phyloP scores from a whole-genome alignment of 2,888 invertebrate genomes.

The Temnothorax ravouxi region DNA sequence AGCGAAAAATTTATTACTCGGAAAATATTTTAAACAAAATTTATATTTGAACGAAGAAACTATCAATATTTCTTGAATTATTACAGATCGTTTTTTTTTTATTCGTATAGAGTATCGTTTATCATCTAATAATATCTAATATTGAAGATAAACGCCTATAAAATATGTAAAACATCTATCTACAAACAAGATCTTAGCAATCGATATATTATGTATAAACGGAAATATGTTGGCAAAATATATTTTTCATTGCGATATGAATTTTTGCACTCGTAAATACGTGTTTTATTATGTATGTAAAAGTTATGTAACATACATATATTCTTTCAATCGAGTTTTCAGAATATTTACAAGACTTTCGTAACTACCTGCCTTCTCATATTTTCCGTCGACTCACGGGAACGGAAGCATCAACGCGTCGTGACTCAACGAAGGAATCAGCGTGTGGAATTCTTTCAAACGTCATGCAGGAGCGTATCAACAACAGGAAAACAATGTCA shows the following conservation, averaged over 20 bases:
- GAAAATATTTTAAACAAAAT: conserved; percentile 3
- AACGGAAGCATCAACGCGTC: conserved; percentile 42
- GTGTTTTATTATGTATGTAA: conserved; percentile 7
- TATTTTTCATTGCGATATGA: conserved; percentile 15
- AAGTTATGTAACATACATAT: background rate
- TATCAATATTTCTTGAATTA: background rate
- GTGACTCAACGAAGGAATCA: conserved; percentile 47
- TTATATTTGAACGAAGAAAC: background rate
- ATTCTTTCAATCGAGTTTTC: conserved; percentile 29
- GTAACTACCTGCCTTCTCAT: conserved; percentile 32
- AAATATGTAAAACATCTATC: background rate
- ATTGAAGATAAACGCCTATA: background rate
- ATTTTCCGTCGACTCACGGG: conserved; percentile 30
- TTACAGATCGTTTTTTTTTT: background rate
- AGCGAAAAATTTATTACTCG: background rate
- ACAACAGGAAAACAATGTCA: conserved; percentile 6
- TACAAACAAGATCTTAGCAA: conserved; percentile 4
- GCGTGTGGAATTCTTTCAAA: conserved; percentile 35
- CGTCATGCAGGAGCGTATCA: conserved; percentile 16
- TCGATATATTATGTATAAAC: background rate
- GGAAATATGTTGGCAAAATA: conserved; percentile 4
- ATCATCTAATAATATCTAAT: conserved; percentile 24
- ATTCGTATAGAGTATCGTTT: background rate
- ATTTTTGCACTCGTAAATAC: conserved; percentile 14
- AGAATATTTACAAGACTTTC: conserved; percentile 39